Conservation (phyloP, 2,888 invertebrate species). For the Hirudinaria manillensis region DNA sequence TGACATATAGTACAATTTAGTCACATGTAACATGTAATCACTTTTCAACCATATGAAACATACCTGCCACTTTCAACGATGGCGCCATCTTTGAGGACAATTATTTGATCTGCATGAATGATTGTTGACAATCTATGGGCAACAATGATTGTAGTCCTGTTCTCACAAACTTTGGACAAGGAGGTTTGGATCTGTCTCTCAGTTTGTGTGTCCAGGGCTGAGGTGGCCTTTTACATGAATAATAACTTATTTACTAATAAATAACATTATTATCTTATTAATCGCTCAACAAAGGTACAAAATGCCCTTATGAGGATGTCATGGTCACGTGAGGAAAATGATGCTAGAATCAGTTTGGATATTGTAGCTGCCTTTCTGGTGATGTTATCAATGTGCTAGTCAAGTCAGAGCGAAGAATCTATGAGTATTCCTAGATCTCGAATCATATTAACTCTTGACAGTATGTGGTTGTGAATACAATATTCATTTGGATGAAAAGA, state of each 20-base stretch:
- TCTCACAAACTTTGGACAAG: slow-evolving; percentile 69
- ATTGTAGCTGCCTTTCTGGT: not conserved
- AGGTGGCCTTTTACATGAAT: slow-evolving; percentile 56
- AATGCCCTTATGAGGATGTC: too few species aligned
- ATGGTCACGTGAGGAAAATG: too few species aligned
- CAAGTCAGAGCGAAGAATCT: too few species aligned
- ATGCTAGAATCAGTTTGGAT: too few species aligned
- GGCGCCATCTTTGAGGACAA: slow-evolving; percentile 83
- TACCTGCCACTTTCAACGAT: slow-evolving; percentile 83
- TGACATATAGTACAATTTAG: not conserved
- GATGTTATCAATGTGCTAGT: too few species aligned
- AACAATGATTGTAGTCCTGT: slow-evolving; percentile 85
- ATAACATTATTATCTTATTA: slow-evolving; percentile 7
- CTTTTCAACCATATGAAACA: slow-evolving; percentile 44
- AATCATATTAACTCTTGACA: too few species aligned
- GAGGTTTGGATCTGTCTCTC: slow-evolving; percentile 83
- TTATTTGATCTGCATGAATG: slow-evolving; percentile 86
- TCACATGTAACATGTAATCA: not conserved
- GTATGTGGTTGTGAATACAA: too few species aligned
- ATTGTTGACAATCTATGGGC: slow-evolving; percentile 88
- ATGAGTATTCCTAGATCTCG: too few species aligned
- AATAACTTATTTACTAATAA: not conserved
- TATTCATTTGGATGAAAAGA: too few species aligned
- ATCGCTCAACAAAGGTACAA: too few species aligned
- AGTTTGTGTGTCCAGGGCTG: slow-evolving; percentile 88